Evolutionary conservation across 2,888 invertebrate species (phyloP), one percentile per base, ranked within the genome.

Genomic region (Eupithecia subumbrata): DNA sequence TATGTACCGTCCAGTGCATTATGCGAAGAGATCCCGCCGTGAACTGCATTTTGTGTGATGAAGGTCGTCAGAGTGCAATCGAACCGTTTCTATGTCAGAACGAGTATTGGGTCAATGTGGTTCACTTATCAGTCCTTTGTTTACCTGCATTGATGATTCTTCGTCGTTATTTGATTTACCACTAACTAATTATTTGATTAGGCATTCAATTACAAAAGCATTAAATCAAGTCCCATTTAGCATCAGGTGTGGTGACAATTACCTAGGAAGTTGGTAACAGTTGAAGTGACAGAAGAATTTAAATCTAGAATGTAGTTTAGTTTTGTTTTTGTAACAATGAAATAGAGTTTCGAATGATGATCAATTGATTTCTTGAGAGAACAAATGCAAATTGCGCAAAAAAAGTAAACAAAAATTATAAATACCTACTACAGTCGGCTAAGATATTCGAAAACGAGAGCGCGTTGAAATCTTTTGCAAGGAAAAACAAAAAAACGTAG

Each of bases 391-490:
- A 8, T 16, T 16, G 2, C 34, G 7, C n/a, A n/a, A 66, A 37
- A 18, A 37, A 9, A n/a, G 3, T 5, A 8, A 34, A 18, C n/a
- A n/a, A 64, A 66, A 66, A 2, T 2, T 30, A 37, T 7, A 37
- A 37, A 37, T 37, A 37, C 37, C 37, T 37, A 37, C 16, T 16
- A 30, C n/a, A 34, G 66, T 18, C 30, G 8, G 22, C 18, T n/a
- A 40, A 40, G n/a, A 67, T 40, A 67, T 34, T 37, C 66, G 37
- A 71, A 63, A 34, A 76, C 63, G 71, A 79, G 80, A 84, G 87
- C 91, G 92, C 93, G 93, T 93, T 93, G 92, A 93, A 89, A 90
- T 93, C 93, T 93, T 93, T 92, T 90, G 79, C 80, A 84, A 83
- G 84, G 78, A 76, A 78, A 81, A 40, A 40, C 9, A 40, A 66